phyloP scores from a whole-genome alignment of 2,797 vertebrate genomes.

The Liparis tanakae region DNA sequence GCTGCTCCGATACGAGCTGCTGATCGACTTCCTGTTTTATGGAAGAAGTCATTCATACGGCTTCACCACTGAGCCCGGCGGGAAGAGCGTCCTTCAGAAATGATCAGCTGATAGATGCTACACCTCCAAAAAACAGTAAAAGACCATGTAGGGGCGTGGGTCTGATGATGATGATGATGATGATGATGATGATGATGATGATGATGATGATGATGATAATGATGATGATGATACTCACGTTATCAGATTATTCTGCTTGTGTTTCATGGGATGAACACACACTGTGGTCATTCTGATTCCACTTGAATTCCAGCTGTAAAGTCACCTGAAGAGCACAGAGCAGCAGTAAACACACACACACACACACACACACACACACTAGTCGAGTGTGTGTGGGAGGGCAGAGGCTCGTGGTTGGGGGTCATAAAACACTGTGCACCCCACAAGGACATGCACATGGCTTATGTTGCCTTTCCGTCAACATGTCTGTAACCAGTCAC shows the following conservation, averaged over 20 bases:
- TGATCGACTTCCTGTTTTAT: conserved; percentile 84
- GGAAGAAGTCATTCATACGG: conserved; percentile 78
- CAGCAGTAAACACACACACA: conserved; percentile 11
- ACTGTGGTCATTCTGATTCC: background rate
- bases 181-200: conserved; percentile 30
- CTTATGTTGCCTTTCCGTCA: conserved; percentile 16
- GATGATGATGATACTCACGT: conserved; percentile 15
- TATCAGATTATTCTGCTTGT: conserved; percentile 35
- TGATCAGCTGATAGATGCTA: conserved; percentile 55
- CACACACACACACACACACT: background rate
- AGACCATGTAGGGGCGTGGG: conserved; percentile 34
- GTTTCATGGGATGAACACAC: conserved; percentile 10
- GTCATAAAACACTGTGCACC: conserved; percentile 59
- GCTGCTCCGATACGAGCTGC: conserved; percentile 79
- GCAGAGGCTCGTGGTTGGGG: conserved; percentile 26
- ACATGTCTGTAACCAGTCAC: conserved; percentile 6
- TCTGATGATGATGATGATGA: conserved; percentile 30
- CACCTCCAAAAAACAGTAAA: conserved; percentile 43
- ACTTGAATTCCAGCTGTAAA: conserved; percentile 22
- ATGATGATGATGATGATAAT: conserved; percentile 32
- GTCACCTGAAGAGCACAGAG: background rate
- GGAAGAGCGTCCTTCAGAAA: conserved; percentile 57
- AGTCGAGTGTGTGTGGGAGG: conserved; percentile 9
- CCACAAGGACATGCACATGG: conserved; percentile 45
- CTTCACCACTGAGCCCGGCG: conserved; percentile 52